Evolutionary conservation across 1,140 invertebrate genomes (phyloP).

Genomic region (Phthorimaea operculella): DNA sequence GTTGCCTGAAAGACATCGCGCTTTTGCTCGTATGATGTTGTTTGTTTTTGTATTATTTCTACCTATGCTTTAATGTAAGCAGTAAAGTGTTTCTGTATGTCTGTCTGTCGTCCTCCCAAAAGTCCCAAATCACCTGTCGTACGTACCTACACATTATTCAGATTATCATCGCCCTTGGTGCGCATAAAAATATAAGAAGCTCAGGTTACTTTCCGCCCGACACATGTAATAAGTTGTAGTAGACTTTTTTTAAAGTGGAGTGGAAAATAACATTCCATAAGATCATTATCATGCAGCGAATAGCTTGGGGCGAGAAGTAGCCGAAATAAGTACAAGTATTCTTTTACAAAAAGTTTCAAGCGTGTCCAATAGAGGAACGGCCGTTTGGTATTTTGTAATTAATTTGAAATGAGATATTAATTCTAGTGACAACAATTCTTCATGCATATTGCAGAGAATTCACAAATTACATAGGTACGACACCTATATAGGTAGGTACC

Average conservation of each 20-base stretch:
- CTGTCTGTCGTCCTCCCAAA: no score
- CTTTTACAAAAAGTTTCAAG: background rate
- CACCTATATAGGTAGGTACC: no score
- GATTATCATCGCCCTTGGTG: background rate
- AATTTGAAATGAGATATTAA: no score
- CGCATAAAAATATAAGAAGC: background rate
- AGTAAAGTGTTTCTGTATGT: no score
- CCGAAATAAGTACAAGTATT: background rate
- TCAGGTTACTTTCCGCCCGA: background rate
- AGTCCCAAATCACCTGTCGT: no score
- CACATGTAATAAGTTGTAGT: background rate
- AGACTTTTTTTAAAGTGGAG: background rate
- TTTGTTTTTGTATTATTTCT: no score
- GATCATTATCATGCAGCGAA: conserved; percentile 7
- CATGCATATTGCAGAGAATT: no score
- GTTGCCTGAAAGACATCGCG: no score
- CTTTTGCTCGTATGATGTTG: no score
- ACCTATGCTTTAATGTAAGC: no score
- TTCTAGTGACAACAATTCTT: no score
- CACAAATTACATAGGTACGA: no score
- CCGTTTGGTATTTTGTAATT: background rate
- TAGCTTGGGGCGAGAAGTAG: background rate
- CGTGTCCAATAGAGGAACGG: background rate
- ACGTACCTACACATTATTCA: background rate
- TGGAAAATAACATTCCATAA: conserved; percentile 6